Evolutionary conservation across 2,113 vertebrate species (phyloP), one percentile per base, ranked within the genome.

Genomic region (Pangasianodon hypophthalmus): DNA sequence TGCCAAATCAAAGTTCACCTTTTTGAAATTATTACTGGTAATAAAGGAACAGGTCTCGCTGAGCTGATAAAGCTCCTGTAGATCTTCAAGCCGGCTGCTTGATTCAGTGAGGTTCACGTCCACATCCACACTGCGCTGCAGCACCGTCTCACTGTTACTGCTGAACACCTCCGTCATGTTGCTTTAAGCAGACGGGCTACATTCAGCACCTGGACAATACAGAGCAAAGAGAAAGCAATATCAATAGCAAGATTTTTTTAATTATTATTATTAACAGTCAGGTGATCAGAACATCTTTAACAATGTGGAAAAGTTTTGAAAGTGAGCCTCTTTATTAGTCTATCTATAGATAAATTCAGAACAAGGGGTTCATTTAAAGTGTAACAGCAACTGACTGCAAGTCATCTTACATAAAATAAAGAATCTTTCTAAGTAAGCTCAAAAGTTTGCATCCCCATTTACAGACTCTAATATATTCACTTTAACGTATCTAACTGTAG

Each of bases 141-240:
- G 90, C 11, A 94, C 95, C 0, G 50, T 92, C 90, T 96, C 96
- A 67, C 95, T 94, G 93, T 88, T 95, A 93, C 94, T 95, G 54
- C 95, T 96, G 54, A 96, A 96, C 0, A 93, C 93, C 41, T 93
- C 95, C 10, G 93, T 92, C 96, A 96, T 96, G 2, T 6, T 69
- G 2, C 6, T 10, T 24, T 0, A 8, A 21, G 11, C 48, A 7
- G 19, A 0, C 18, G 8, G 44, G 80, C 1, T 48, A 21, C 69
- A 80, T 64, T 86, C 64, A 85, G 41, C 21, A 52, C 64, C 85
- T 90, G 32, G 48, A 84, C 8, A 10, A 52, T 3, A n/a, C 26
- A 80, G 6, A 88, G 19, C 3, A 9, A 67, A 69, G 10, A 13
- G 19, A 9, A 19, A 50, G n/a, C 54, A 87, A 56, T 29, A 18